Conservation (phyloP, 2,797 vertebrate species). For the Lagocephalus sceleratus region DNA sequence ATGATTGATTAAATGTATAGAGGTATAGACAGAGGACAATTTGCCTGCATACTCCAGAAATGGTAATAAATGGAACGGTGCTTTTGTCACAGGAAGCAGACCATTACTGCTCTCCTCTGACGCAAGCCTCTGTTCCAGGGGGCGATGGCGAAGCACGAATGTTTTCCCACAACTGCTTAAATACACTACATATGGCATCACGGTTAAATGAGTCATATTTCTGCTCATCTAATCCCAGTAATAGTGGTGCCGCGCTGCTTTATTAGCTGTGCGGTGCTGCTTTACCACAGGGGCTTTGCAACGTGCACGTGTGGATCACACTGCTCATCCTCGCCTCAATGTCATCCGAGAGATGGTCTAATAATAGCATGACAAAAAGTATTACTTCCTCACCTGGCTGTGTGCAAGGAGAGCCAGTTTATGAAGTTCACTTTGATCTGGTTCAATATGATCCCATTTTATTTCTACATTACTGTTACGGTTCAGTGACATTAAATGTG, state of each 20-base stretch:
- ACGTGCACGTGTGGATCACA: conserved; percentile 24
- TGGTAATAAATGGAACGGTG: conserved; percentile 64
- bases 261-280: conserved; percentile 38
- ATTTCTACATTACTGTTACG: too few relatives aligned
- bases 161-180: conserved; percentile 52
- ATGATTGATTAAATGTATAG: conserved; percentile 54
- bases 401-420: conserved; percentile 36
- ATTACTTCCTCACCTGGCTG: conserved; percentile 45
- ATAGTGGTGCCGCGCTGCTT: conserved; percentile 40
- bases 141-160: conserved; percentile 19
- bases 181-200: conserved; percentile 52
- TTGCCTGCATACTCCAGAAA: conserved; percentile 34
- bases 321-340: conserved; percentile 59
- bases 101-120: conserved; percentile 62
- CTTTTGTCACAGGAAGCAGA: conserved; percentile 62
- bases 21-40: conserved; percentile 44
- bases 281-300: conserved; percentile 24
- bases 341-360: conserved; percentile 63
- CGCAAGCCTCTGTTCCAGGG: conserved; percentile 38
- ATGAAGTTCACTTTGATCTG: conserved; percentile 3
- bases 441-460: conserved; percentile 8
- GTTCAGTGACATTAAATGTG: too few relatives aligned
- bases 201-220: conserved; percentile 63
- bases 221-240: conserved; percentile 49
- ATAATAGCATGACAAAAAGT: conserved; percentile 61